phyloP scores from a whole-genome alignment of 2,113 vertebrate species.

The Acrocephalus arundinaceus region DNA sequence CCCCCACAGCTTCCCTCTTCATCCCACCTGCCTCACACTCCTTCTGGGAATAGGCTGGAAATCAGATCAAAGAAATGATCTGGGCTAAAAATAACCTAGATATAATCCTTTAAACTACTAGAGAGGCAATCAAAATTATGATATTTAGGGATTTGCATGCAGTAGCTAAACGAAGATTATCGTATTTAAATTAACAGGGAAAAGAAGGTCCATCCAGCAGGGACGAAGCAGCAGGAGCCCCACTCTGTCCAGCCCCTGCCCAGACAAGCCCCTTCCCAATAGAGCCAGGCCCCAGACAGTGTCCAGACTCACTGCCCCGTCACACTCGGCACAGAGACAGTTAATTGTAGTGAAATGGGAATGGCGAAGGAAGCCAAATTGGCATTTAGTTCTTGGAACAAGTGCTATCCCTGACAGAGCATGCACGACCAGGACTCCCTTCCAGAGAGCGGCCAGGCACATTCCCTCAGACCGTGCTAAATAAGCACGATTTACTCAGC shows the following conservation, averaged over 20 bases:
- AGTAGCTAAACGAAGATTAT: conserved; percentile 41
- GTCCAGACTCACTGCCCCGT: neutral
- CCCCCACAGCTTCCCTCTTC: neutral
- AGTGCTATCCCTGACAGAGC: neutral
- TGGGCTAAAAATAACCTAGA: conserved; percentile 47
- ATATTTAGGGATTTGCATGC: conserved; percentile 57
- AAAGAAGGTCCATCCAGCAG: neutral
- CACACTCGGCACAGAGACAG: neutral
- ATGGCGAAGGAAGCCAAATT: neutral
- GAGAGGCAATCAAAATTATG: conserved; percentile 38
- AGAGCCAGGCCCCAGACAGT: neutral
- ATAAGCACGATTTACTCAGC: neutral
- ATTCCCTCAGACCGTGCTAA: neutral
- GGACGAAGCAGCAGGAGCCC: neutral
- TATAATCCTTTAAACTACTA: conserved; percentile 57
- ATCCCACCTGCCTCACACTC: neutral
- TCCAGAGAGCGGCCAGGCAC: neutral
- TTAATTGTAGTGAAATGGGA: neutral
- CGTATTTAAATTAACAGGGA: neutral
- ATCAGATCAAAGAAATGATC: conserved; percentile 54
- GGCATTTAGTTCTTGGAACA: conserved; percentile 37
- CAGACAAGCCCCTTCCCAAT: neutral
- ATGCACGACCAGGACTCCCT: neutral
- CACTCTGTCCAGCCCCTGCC: neutral
- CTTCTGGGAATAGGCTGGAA: neutral